Base-by-base conservation (phyloP, 2,888 invertebrate species). In the Tipula lateralis region DNA sequence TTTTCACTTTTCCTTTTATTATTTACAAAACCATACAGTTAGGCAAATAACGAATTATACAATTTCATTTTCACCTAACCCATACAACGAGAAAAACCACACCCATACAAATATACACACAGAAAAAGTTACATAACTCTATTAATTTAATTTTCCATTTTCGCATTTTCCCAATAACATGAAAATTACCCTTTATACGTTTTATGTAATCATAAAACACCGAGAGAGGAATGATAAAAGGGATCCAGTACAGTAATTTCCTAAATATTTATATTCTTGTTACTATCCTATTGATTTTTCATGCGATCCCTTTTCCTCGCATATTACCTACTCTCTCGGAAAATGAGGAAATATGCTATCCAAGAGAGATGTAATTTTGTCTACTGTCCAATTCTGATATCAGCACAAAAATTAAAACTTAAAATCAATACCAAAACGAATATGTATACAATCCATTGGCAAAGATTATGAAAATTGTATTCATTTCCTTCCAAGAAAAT, bases 51-150 rank as follows among this genome's bases (percentile, higher is more conserved):
- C 16, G 44, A 81, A 81, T 81, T 30, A 82, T 30, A 82, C 13
- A 32, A 82, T 82, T 29, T 82, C 82, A 82, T 82, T 82, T 30
- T 30, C 82, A 29, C 30, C 82, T 29, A 82, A 82, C 82, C 82
- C 82, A 32, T 29, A 81, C 6, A 82, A 82, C 30, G 30, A 82
- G n/a, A 29, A 50, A 66, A 66, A 66, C 66, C 66, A 66, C 66
- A 66, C 66, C 66, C 66, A 66, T 66, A 66, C 66, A 66, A 66
- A 66, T 66, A 19, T 9, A 66, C 19, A n/a, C n/a, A n/a, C n/a
- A n/a, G n/a, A 66, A 66, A 19, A 66, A 2, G 24, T 19, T 66
- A 66, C 24, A 66, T 3, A 66, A 24, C 24, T 66, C 24, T 66
- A 66, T 66, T 66, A 66, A 66, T 66, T 66, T 66, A 66, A 66